Evolutionary conservation across 64 coral and sea anemone species (phyloP).

Genomic region (Montipora capricornis): DNA sequence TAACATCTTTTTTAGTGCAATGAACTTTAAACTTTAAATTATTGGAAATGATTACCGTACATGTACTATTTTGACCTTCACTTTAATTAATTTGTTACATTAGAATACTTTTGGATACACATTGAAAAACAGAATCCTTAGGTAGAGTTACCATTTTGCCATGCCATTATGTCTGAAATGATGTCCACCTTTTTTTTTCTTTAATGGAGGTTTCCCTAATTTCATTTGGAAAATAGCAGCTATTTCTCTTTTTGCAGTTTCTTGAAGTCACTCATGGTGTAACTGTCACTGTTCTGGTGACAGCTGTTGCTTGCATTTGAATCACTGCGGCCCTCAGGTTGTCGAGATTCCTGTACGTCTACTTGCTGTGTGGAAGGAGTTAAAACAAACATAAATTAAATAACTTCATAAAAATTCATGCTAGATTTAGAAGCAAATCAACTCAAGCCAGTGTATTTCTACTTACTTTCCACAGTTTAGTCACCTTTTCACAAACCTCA

Average conservation of each 20-base stretch:
- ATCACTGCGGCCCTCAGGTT: not conserved
- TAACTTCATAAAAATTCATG: no score
- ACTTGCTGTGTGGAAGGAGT: not conserved
- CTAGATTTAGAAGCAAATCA: not conserved
- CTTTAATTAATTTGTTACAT: no score
- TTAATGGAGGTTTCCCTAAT: not conserved
- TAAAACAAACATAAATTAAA: not conserved
- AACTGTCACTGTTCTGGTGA: no score
- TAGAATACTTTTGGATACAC: no score
- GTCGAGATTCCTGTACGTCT: not conserved
- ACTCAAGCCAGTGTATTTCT: not conserved
- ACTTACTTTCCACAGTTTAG: constrained; percentile 53
- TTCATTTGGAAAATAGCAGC: not conserved
- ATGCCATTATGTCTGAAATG: not conserved
- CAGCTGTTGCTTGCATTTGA: no score
- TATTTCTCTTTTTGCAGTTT: not conserved
- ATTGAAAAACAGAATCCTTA: no score
- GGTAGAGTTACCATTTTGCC: not conserved
- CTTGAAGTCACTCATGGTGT: not conserved
- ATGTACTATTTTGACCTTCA: no score
- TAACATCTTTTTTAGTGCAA: no score
- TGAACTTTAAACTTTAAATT: no score
- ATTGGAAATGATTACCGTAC: no score
- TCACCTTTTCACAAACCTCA: not conserved
- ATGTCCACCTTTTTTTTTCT: not conserved